Percentiles rank a stretch among this genome's conserved stretches.
phyloP scores from a whole-genome alignment of 1,140 invertebrate species.

The Gryllus bimaculatus region DNA sequence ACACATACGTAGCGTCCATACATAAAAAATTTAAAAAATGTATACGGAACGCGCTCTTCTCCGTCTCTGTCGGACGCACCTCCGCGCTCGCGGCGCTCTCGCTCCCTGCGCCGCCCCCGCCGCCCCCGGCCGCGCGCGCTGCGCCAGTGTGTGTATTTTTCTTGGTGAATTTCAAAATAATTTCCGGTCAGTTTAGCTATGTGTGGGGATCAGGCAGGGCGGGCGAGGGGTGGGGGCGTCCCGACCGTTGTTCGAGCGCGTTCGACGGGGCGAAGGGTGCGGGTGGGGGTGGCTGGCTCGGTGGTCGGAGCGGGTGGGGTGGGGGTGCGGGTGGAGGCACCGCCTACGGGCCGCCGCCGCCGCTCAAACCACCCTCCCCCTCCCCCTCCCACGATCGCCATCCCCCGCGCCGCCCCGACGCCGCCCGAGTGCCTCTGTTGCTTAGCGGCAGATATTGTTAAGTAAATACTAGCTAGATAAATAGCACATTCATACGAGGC shows the following conservation, averaged over 20 bases:
- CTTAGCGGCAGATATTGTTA: conserved; percentile 4
- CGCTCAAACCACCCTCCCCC: neutral
- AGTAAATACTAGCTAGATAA: conserved; percentile 5
- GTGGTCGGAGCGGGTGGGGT: neutral
- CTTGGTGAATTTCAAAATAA: conserved; percentile 14
- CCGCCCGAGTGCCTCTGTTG: neutral
- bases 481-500: conserved; percentile 1
- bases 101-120: neutral
- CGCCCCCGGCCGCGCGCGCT: neutral
- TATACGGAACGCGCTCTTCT: neutral
- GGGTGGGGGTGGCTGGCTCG: neutral
- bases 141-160: neutral
- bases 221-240: no score
- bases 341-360: no score
- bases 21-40: conserved; percentile 6
- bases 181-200: conserved; percentile 9
- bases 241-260: neutral
- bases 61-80: neutral
- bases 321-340: neutral
- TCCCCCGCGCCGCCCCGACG: neutral
- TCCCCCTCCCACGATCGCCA: neutral
- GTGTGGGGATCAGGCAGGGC: neutral
- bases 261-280: neutral
- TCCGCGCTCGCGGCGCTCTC: neutral
- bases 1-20: neutral